Evolutionary conservation across 2,888 invertebrate species (phyloP).

Genomic region (Synergus japonicus): DNA sequence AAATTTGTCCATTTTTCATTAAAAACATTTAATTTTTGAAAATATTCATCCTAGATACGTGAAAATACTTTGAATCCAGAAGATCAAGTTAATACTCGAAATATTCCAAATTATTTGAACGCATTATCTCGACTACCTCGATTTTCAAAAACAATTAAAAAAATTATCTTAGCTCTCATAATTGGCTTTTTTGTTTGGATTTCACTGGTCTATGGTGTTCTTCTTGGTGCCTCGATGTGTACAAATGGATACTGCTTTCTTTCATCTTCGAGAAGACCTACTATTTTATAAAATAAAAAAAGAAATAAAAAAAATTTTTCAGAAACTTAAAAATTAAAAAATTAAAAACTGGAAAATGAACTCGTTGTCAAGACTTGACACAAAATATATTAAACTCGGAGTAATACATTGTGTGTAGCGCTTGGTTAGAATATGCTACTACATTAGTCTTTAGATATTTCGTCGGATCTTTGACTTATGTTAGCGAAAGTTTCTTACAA

Average conservation of each 20-base stretch:
- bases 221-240: slow-evolving; percentile 64
- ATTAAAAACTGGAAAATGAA: slow-evolving; percentile 45
- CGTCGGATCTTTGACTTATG: slow-evolving; percentile 26
- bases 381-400: slow-evolving; percentile 76
- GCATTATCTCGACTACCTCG: background rate
- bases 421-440: slow-evolving; percentile 49
- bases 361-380: slow-evolving; percentile 71
- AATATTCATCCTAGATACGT: background rate
- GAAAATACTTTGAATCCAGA: background rate
- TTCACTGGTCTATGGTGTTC: slow-evolving; percentile 60
- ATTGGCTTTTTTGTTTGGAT: slow-evolving; percentile 60
- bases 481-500: slow-evolving; percentile 39
- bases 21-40: background rate
- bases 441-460: slow-evolving; percentile 25
- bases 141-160: background rate
- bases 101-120: background rate
- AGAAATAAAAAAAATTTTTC: background rate
- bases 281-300: slow-evolving; percentile 34
- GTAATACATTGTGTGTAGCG: slow-evolving; percentile 69
- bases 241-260: slow-evolving; percentile 56
- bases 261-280: slow-evolving; percentile 40
- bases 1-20: background rate
- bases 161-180: slow-evolving; percentile 48
- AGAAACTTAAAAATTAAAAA: slow-evolving; percentile 27
- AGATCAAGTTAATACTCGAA: background rate